Conservation (phyloP, 2,888 invertebrate species). For the Philopedon plagiatum region DNA sequence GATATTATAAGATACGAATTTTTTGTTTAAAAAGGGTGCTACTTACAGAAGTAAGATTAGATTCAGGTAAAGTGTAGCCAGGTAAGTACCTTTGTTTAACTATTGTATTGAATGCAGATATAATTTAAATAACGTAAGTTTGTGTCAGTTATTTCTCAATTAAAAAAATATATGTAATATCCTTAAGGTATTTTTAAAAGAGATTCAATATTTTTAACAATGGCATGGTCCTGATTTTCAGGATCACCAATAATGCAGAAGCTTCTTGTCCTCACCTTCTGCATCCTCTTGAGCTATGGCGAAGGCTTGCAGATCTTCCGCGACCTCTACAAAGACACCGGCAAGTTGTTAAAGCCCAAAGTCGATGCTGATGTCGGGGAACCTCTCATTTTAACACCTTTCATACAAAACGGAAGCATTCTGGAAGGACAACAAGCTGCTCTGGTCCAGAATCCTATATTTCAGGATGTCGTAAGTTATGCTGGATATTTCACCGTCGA, state of each 20-base stretch:
- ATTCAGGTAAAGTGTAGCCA: no score
- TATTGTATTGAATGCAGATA: no score
- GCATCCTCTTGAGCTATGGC: background rate
- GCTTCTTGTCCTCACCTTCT: background rate
- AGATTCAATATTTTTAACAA: no score
- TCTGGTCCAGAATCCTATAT: slow-evolving; percentile 3
- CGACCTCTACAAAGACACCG: slow-evolving; percentile 29
- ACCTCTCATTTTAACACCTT: slow-evolving; percentile 83
- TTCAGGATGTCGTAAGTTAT: slow-evolving; percentile 74
- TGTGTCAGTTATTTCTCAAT: no score
- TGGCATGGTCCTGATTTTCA: background rate
- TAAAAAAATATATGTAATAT: no score
- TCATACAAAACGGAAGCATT: slow-evolving; percentile 79
- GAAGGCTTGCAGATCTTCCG: background rate
- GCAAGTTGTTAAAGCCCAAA: slow-evolving; percentile 13
- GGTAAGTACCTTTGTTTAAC: no score
- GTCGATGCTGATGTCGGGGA: slow-evolving; percentile 65
- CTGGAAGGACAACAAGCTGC: slow-evolving; percentile 73
- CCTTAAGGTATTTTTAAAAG: no score
- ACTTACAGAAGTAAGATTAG: no score
- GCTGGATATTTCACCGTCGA: slow-evolving; percentile 87
- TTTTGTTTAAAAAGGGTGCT: no score
- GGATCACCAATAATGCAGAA: background rate
- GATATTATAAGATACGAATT: no score
- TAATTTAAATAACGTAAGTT: no score